Evolutionary conservation across 2,113 vertebrate genomes (phyloP), one percentile per base, ranked within the genome.

Genomic region (Aleadryas rufinucha): DNA sequence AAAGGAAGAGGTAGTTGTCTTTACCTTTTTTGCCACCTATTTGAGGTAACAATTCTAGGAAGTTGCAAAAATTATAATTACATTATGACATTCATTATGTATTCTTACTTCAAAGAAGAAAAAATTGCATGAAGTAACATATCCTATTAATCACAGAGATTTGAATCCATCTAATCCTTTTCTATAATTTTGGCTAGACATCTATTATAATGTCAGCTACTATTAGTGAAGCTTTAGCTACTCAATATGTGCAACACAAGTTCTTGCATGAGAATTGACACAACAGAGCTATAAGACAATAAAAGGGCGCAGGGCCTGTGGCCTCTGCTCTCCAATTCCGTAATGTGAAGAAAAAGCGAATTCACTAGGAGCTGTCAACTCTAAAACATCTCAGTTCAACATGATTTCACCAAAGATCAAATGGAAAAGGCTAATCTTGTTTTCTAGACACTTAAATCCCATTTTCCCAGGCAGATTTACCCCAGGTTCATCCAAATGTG

Each of bases 401-500:
- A 54, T 75, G 88, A 88, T 97, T 97, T 96, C 97, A 89, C 68
- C 77, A 95, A 97, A 96, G 96, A 96, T 96, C 85, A 96, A 95
- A 95, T 93, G 26, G 82, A 94, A 93, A 94, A 97, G 41, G 77
- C 74, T 97, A 97, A 97, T 97, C 95, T 97, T 94, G n/a, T 97
- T 96, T 97, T 98, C 94, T 96, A 97, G 97, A 96, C 87, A 94
- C 92, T 96, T 97, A 93, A 88, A 93, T 98, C 91, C 96, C 84
- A 87, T 97, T 98, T 97, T 98, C 93, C 87, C 94, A 94, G 88
- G 90, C 84, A 87, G 96, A 96, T 96, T 97, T 96, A 88, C 54
- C 60, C 86, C 59, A 57, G 41, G 68, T 95, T 97, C 93, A 78
- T 91, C 87, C 59, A 94, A 95, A 94, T 50, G 52, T 86, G 63